These are phyloP conservation scores for Umimayanthus chanpuru DNA, from an alignment of 92 coral and sea anemone species.

Conservation along the genomic window DNA sequence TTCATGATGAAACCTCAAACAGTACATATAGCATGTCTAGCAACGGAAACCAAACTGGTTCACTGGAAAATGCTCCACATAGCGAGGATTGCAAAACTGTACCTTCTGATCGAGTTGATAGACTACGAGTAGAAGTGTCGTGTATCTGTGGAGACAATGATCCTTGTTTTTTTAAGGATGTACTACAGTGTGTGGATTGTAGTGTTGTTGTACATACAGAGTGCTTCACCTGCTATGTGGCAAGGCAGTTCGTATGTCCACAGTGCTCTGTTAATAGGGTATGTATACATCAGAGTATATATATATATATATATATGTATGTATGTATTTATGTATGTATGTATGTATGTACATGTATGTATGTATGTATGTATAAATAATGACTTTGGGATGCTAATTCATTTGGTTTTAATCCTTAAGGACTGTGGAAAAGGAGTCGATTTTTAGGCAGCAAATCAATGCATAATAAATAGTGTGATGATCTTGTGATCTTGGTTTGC, in stretches of 20 bases:
- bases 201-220: conserved; percentile 64
- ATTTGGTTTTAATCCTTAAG: neutral
- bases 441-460: too few relatives aligned
- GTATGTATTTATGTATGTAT: too few relatives aligned
- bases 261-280: conserved; percentile 53
- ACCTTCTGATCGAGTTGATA: neutral
- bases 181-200: conserved; percentile 73
- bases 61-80: neutral
- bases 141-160: conserved; percentile 78
- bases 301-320: too few relatives aligned
- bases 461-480: too few relatives aligned
- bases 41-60: neutral
- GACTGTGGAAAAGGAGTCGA: too few relatives aligned
- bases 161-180: conserved; percentile 37
- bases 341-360: too few relatives aligned
- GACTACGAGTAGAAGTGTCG: neutral
- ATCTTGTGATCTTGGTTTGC: too few relatives aligned
- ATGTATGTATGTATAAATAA: too few relatives aligned
- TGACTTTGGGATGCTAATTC: neutral
- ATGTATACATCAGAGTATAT: neutral
- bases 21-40: neutral
- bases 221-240: conserved; percentile 54
- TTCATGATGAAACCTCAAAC: too few relatives aligned
- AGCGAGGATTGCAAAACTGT: neutral
- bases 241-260: conserved; percentile 46